Evolutionary conservation across 2,888 invertebrate genomes (phyloP).

Genomic region (Cylloceria caligata): DNA sequence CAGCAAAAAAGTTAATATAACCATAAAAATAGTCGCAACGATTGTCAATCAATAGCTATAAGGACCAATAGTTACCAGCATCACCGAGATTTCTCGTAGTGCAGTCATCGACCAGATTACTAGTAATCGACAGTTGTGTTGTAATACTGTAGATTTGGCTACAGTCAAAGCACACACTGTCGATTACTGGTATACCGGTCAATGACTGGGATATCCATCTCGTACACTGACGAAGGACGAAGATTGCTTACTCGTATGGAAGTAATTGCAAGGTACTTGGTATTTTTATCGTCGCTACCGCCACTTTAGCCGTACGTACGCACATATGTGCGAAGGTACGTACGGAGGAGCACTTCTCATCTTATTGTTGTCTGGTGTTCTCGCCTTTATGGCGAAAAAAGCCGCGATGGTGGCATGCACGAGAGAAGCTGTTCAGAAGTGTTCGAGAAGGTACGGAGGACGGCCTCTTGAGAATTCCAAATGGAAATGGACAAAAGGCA

Average conservation of each 20-base stretch:
- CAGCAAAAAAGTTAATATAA: no score
- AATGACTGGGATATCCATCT: conserved; percentile 2
- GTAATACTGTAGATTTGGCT: no score
- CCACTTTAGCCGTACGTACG: conserved; percentile 77
- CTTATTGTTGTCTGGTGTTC: conserved; percentile 82
- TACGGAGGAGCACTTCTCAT: conserved; percentile 75
- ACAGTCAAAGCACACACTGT: not conserved
- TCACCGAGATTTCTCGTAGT: no score
- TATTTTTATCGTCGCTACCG: conserved; percentile 80
- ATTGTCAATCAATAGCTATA: no score
- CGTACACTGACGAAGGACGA: conserved; percentile 42
- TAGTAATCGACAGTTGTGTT: no score
- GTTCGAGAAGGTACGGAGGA: conserved; percentile 52
- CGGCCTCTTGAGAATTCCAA: conserved; percentile 77
- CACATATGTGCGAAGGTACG: conserved; percentile 31
- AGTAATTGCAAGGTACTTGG: conserved; percentile 82
- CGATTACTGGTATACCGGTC: conserved; percentile 1
- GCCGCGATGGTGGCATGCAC: conserved; percentile 56
- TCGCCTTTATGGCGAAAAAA: conserved; percentile 78
- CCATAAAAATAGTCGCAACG: no score
- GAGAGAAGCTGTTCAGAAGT: conserved; percentile 61
- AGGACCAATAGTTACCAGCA: no score
- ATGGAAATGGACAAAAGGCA: conserved; percentile 80
- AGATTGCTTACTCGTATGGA: conserved; percentile 71
- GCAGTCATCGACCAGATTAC: no score